Evolutionary conservation across 2,888 invertebrate genomes (phyloP), one percentile per base, ranked within the genome.

Genomic region (Hoplodrina ambigua): DNA sequence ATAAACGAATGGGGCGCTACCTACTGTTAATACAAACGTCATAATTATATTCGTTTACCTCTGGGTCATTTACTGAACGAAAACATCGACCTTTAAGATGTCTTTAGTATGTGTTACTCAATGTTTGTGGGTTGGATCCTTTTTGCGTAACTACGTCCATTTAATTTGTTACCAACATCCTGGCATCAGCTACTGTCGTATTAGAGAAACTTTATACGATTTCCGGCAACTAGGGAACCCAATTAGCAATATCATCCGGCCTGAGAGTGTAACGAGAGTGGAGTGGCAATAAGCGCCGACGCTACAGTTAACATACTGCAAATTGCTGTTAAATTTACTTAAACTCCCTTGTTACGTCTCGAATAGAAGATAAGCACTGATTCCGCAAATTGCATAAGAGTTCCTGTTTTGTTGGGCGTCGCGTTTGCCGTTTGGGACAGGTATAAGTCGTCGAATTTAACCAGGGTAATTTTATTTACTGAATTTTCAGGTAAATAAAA

Each of bases 231-330:
- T 88, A 90, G 93, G 91, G 91, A 93, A 94, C 92, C 91, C 94
- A 94, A 94, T 95, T 95, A 95, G 94, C 94, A 94, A 92, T 94
- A 93, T 92, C 94, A 94, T 92, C 93, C 93, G 92, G 90, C 86
- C 87, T 87, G 88, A 84, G 90, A 90, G 88, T 88, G 87, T 92
- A 92, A 91, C 91, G 89, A 88, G 90, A 88, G 87, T 84, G 84
- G 89, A 89, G 91, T 84, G 88, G 92, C 90, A 91, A 92, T 92
- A 91, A 92, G 89, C 90, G 87, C 85, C 85, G 82, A 75, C 87
- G 86, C 87, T 90, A 89, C 89, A 89, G 90, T 92, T 93, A 92
- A 93, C 91, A 91, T 92, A 93, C 93, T 93, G 91, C 90, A 90
- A 93, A 94, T 93, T 93, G 91, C 91, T 92, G 89, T 90, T 90